Conservation (phyloP, 2,888 invertebrate species). For the Ectropis crepuscularia region DNA sequence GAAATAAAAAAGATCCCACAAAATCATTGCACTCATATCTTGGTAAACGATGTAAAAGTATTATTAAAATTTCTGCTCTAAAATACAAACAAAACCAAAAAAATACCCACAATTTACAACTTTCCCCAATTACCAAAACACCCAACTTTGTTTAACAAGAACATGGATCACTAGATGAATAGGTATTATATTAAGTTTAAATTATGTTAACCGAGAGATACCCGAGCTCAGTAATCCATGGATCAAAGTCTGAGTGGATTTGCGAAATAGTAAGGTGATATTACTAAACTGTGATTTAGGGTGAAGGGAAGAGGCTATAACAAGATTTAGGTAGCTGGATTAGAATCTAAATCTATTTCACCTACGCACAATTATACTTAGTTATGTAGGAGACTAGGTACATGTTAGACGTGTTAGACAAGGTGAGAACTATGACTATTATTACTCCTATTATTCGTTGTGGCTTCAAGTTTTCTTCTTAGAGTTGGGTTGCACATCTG, state of each 20-base stretch:
- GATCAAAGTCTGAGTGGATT: slow-evolving; percentile 30
- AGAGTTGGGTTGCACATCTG: too few relatives aligned
- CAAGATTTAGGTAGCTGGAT: slow-evolving; percentile 20
- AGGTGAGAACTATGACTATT: not conserved
- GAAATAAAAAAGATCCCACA: too few relatives aligned
- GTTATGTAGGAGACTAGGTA: not conserved
- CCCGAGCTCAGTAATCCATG: slow-evolving; percentile 26
- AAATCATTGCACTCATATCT: too few relatives aligned
- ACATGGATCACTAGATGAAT: slow-evolving; percentile 26
- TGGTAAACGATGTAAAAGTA: too few relatives aligned
- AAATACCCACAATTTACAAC: not conserved
- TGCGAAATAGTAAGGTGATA: slow-evolving; percentile 29
- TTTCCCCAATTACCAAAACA: slow-evolving; percentile 10
- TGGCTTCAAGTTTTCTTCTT: too few relatives aligned
- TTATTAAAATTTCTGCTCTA: too few relatives aligned
- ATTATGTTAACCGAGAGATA: slow-evolving; percentile 31
- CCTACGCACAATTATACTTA: slow-evolving; percentile 1
- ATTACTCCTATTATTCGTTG: too few relatives aligned
- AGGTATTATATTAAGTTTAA: slow-evolving; percentile 33
- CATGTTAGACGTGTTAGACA: not conserved
- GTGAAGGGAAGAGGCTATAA: slow-evolving; percentile 13
- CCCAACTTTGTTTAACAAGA: slow-evolving; percentile 24
- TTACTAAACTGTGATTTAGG: slow-evolving; percentile 34
- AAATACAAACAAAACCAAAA: not conserved
- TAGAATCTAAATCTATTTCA: slow-evolving; percentile 12